Percentiles rank a stretch among this genome's conserved stretches.
phyloP scores from a whole-genome alignment of 2,113 vertebrate species.

The Pangasianodon gigas region DNA sequence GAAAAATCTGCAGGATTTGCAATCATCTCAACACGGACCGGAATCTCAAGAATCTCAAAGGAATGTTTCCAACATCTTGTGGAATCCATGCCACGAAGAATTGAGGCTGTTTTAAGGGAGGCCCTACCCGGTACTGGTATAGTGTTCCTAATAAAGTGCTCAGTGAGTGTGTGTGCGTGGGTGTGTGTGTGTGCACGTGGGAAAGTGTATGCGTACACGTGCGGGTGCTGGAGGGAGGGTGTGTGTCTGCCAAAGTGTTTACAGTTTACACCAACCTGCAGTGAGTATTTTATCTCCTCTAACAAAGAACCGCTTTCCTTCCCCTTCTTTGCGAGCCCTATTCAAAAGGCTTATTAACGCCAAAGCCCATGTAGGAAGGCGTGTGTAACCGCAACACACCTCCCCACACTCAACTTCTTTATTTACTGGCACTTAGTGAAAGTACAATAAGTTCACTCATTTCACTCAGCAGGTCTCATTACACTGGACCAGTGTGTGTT shows the following conservation, averaged over 20 bases:
- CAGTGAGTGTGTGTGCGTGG: slow-evolving; percentile 4
- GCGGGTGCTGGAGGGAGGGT: slow-evolving; percentile 46
- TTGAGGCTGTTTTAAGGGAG: not conserved
- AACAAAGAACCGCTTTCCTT: slow-evolving; percentile 78
- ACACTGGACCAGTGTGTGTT: slow-evolving; percentile 19
- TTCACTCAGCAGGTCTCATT: slow-evolving; percentile 11
- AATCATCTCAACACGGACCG: not conserved
- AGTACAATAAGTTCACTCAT: slow-evolving; percentile 75
- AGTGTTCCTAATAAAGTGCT: not conserved
- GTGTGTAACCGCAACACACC: slow-evolving; percentile 66
- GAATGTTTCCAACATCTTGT: not conserved
- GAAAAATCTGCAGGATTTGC: not conserved
- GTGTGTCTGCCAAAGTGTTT: slow-evolving; percentile 43
- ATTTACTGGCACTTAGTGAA: slow-evolving; percentile 71
- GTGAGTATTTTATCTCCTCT: slow-evolving; percentile 63
- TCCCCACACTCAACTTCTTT: slow-evolving; percentile 68
- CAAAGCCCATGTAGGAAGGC: slow-evolving; percentile 64
- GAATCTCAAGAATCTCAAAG: not conserved
- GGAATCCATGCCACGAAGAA: not conserved
- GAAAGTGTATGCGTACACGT: slow-evolving; percentile 15
- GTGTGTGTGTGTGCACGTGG: slow-evolving; percentile 10
- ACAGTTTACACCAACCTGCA: slow-evolving; percentile 53
- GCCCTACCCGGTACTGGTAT: not conserved
- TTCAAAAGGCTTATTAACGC: slow-evolving; percentile 69
- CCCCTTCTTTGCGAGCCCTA: slow-evolving; percentile 68